phyloP scores from a whole-genome alignment of 2,888 invertebrate species.

The Auanema freiburgensis region DNA sequence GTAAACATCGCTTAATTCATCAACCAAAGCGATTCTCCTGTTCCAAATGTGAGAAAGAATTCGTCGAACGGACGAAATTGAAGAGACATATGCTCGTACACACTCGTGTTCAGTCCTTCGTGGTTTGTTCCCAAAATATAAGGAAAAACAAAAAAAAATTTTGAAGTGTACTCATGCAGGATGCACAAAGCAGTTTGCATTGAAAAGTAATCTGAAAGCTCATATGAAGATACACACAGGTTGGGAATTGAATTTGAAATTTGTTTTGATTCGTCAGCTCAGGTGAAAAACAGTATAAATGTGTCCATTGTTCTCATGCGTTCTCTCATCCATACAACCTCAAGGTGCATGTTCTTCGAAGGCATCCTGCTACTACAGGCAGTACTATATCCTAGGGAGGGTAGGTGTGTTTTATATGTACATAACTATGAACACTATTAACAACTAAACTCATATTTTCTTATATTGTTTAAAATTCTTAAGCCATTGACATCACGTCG shows the following conservation, averaged over 20 bases:
- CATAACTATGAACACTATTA: neutral
- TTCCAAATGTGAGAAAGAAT: slow-evolving; percentile 10
- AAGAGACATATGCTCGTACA: slow-evolving; percentile 14
- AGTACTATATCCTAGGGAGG: neutral
- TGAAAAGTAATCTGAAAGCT: slow-evolving; percentile 13
- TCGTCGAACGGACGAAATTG: slow-evolving; percentile 21
- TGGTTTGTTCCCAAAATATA: slow-evolving; percentile 7
- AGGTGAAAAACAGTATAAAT: slow-evolving; percentile 10
- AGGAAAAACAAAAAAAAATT: neutral
- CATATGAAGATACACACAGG: slow-evolving; percentile 22
- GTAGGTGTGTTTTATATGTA: neutral
- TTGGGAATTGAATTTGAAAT: neutral
- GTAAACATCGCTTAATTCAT: slow-evolving; percentile 22
- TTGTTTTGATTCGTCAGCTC: slow-evolving; percentile 1
- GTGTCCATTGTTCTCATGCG: slow-evolving; percentile 1
- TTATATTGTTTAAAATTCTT: too few relatives aligned
- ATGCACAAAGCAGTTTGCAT: slow-evolving; percentile 13
- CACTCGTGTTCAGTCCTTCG: slow-evolving; percentile 18
- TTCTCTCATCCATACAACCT: slow-evolving; percentile 12
- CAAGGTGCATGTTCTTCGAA: slow-evolving; percentile 7
- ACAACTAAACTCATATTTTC: too few relatives aligned
- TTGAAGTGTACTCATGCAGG: slow-evolving; percentile 13
- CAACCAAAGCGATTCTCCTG: slow-evolving; percentile 17
- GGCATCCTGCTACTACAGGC: neutral
- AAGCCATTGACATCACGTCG: too few relatives aligned